These are phyloP conservation scores for Thymelicus acteon DNA, from an alignment of 2,888 invertebrate species.

Conservation along the genomic window DNA sequence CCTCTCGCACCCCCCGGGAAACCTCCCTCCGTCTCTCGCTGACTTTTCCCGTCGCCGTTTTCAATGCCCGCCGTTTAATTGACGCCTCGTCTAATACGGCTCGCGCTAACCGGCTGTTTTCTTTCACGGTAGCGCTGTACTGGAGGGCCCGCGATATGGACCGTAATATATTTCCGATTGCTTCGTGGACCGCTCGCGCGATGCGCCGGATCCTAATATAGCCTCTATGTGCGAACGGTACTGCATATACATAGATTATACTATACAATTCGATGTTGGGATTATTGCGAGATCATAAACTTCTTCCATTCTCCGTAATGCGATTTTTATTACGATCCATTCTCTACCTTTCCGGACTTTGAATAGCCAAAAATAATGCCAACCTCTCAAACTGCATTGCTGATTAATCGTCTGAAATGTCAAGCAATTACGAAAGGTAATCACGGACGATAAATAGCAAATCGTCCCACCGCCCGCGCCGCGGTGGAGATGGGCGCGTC, in stretches of 20 bases:
- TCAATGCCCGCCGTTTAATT: conserved; percentile 75
- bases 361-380: neutral
- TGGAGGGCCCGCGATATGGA: conserved; percentile 40
- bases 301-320: conserved; percentile 17
- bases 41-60: conserved; percentile 56
- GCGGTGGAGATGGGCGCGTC: conserved; percentile 19
- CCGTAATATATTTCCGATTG: conserved; percentile 48
- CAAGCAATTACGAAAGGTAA: neutral
- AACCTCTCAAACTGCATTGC: neutral
- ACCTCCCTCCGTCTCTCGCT: conserved; percentile 52
- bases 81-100: conserved; percentile 60
- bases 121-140: conserved; percentile 46
- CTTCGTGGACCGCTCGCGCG: conserved; percentile 36
- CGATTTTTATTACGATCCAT: neutral
- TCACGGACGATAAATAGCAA: conserved; percentile 22
- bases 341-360: no score
- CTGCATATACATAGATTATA: neutral
- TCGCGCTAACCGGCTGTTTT: conserved; percentile 53
- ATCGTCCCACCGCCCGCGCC: conserved; percentile 4
- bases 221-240: conserved; percentile 22
- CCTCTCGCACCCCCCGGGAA: conserved; percentile 43
- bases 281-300: conserved; percentile 23
- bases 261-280: conserved; percentile 25
- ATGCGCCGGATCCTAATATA: conserved; percentile 21
- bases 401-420: neutral